phyloP scores from a whole-genome alignment of 1,140 invertebrate species.

The Zophobas morio region DNA sequence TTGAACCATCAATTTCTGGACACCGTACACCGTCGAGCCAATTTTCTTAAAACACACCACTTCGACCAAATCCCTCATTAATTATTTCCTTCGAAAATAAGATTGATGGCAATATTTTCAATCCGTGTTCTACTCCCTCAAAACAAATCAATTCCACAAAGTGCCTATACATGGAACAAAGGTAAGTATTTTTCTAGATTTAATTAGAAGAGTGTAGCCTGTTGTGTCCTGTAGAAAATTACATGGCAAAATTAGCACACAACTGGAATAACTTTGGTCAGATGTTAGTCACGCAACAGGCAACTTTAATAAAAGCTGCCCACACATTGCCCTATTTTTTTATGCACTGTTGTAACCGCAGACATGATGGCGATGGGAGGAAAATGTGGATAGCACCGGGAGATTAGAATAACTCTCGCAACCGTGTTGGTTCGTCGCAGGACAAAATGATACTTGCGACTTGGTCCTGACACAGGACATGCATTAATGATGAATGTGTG shows the following conservation, averaged over 20 bases:
- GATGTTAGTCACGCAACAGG: constrained; percentile 40
- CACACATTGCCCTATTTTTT: constrained; percentile 35
- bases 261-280: constrained; percentile 21
- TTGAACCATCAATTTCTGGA: no score
- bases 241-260: constrained; percentile 7
- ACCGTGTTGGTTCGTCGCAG: no score
- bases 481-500: background rate
- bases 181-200: no score
- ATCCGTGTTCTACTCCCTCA: no score
- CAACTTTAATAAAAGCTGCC: constrained; percentile 37
- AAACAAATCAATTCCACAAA: no score
- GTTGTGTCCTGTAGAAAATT: constrained; percentile 1
- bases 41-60: no score
- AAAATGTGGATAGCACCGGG: background rate
- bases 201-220: background rate
- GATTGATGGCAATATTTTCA: no score
- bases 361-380: background rate
- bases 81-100: no score
- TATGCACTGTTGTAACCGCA: background rate
- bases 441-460: background rate
- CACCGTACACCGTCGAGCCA: no score
- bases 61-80: no score
- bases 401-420: background rate
- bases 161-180: no score
- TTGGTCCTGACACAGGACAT: background rate